A percentile compares a stretch with the other conserved stretches of the same genome.
Conservation (phyloP, 1,140 invertebrate genomes). For the Heliconius hermathena region DNA sequence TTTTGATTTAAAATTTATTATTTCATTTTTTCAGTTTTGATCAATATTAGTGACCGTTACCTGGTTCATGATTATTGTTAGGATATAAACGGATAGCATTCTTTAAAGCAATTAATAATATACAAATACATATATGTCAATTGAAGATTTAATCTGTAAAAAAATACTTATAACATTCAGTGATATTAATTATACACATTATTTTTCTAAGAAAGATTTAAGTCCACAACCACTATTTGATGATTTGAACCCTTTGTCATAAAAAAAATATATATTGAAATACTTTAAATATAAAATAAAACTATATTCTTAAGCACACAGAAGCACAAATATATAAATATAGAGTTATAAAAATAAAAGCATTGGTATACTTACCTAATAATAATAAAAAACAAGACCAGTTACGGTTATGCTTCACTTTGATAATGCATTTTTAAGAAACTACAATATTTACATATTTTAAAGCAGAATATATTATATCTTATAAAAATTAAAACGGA, state of each 20-base stretch:
- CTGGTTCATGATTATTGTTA: background rate
- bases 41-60: background rate
- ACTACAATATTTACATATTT: too few relatives aligned
- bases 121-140: background rate
- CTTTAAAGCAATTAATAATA: background rate
- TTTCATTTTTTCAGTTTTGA: background rate
- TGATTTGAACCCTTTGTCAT: background rate
- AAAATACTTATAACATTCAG: too few relatives aligned
- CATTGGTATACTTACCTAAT: background rate
- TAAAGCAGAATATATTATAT: too few relatives aligned
- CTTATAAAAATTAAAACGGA: too few relatives aligned
- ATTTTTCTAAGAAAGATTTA: too few relatives aligned
- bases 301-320: background rate
- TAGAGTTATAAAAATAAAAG: background rate
- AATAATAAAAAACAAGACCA: background rate
- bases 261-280: background rate
- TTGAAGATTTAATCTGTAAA: background rate
- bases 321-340: background rate
- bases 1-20: background rate
- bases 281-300: too few relatives aligned
- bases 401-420: background rate
- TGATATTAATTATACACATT: too few relatives aligned
- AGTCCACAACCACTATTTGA: background rate
- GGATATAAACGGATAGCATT: background rate
- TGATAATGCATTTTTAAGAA: too few relatives aligned